These are phyloP conservation scores for Trichogramma evanescens DNA, from an alignment of 2,888 invertebrate species.

Conservation along the genomic window DNA sequence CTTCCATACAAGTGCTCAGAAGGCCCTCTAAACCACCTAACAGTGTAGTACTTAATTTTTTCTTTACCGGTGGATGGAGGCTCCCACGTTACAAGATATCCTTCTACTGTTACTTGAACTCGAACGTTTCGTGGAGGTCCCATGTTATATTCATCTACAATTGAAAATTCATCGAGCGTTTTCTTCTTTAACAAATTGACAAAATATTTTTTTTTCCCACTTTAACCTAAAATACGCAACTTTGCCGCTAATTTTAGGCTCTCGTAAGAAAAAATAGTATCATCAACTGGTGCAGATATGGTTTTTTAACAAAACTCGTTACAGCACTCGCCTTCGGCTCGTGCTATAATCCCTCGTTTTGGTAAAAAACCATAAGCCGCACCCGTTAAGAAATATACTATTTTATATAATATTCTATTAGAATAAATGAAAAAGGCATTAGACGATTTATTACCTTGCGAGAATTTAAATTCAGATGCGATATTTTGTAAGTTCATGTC, in stretches of 20 bases:
- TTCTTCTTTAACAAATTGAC: not conserved
- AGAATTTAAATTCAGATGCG: constrained; percentile 38
- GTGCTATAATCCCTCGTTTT: too few relatives aligned
- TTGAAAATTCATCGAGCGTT: not conserved
- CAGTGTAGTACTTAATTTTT: constrained; percentile 56
- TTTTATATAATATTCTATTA: not conserved
- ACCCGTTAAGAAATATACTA: too few relatives aligned
- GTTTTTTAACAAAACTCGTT: too few relatives aligned
- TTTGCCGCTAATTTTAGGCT: too few relatives aligned
- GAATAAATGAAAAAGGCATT: not conserved
- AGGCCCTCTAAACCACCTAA: constrained; percentile 64
- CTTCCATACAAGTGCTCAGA: constrained; percentile 58
- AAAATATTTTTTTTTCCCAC: not conserved
- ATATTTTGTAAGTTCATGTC: constrained; percentile 33
- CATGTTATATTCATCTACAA: constrained; percentile 46
- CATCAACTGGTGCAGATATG: too few relatives aligned
- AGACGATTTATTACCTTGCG: constrained; percentile 27
- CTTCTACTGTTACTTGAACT: constrained; percentile 64
- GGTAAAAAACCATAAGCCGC: too few relatives aligned
- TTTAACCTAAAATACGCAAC: too few relatives aligned
- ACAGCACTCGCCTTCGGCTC: too few relatives aligned
- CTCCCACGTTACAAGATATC: constrained; percentile 71
- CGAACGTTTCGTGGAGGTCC: constrained; percentile 64
- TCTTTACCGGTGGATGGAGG: constrained; percentile 57
- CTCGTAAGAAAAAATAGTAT: too few relatives aligned